Conservation (phyloP, 1,140 invertebrate species). For the Olivierus martensii region DNA sequence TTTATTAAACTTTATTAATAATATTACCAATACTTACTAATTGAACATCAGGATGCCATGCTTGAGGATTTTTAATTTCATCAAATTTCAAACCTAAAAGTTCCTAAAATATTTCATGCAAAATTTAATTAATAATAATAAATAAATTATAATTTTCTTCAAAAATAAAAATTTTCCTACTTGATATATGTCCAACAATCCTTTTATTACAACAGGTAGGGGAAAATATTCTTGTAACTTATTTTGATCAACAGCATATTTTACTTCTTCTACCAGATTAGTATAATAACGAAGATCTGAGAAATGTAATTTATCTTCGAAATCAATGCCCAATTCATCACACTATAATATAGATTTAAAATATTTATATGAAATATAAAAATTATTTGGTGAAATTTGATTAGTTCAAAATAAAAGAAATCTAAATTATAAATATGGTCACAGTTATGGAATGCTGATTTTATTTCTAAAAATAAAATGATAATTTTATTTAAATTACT, state of each 20-base stretch:
- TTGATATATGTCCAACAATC: constrained; percentile 39
- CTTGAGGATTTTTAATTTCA: constrained; percentile 28
- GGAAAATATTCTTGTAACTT: constrained; percentile 40
- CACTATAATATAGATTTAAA: constrained; percentile 28
- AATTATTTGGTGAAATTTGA: too few relatives aligned
- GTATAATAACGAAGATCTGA: constrained; percentile 40
- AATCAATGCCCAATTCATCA: constrained; percentile 31
- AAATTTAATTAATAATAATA: too few relatives aligned
- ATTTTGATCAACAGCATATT: constrained; percentile 39
- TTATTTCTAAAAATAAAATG: too few relatives aligned
- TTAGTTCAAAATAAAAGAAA: too few relatives aligned
- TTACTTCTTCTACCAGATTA: constrained; percentile 34
- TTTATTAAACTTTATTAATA: background rate
- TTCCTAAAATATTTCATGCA: constrained; percentile 21
- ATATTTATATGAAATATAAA: too few relatives aligned
- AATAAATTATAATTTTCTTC: too few relatives aligned
- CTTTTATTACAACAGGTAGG: constrained; percentile 35
- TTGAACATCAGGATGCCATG: constrained; percentile 39
- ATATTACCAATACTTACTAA: constrained; percentile 28
- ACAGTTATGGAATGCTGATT: too few relatives aligned
- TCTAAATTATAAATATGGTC: too few relatives aligned
- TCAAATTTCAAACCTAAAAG: constrained; percentile 37
- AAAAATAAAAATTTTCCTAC: constrained; percentile 19
- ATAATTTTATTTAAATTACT: too few relatives aligned
- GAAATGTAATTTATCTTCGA: constrained; percentile 34